Evolutionary conservation across 2,113 vertebrate genomes (phyloP).

Genomic region (Amphiprion ocellaris): DNA sequence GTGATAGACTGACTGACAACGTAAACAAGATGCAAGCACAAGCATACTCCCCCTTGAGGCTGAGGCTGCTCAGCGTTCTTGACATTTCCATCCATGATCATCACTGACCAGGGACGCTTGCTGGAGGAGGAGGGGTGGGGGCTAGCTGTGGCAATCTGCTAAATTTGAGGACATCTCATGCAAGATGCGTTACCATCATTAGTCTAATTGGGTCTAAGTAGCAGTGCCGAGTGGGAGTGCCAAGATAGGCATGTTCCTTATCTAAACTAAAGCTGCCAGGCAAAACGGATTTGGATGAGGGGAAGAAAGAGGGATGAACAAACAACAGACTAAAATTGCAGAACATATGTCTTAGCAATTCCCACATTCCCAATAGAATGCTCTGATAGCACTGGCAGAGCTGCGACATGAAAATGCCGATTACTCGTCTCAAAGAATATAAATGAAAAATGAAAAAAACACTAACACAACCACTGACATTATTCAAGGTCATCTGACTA

Average conservation of each 20-base stretch:
- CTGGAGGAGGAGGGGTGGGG: constrained; percentile 15
- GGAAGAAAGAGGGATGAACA: constrained; percentile 53
- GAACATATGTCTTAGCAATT: constrained; percentile 70
- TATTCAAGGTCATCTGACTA: constrained; percentile 73
- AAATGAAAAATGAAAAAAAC: constrained; percentile 28
- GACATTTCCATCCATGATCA: constrained; percentile 72
- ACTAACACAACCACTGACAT: constrained; percentile 37
- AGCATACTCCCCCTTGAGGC: constrained; percentile 52
- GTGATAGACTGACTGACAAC: constrained; percentile 57
- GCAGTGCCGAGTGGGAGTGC: constrained; percentile 53
- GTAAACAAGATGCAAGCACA: constrained; percentile 64
- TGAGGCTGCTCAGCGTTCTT: constrained; percentile 55
- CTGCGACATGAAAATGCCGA: constrained; percentile 51
- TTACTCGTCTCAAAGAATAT: constrained; percentile 57
- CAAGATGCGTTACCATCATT: constrained; percentile 71
- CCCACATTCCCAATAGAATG: constrained; percentile 62
- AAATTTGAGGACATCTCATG: constrained; percentile 60
- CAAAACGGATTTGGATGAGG: constrained; percentile 63
- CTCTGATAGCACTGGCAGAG: constrained; percentile 50
- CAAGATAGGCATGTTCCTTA: constrained; percentile 61
- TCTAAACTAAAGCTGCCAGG: constrained; percentile 71
- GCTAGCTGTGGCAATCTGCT: constrained; percentile 42
- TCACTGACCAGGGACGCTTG: constrained; percentile 51
- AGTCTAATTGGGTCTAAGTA: constrained; percentile 72
- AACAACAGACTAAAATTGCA: constrained; percentile 70